phyloP scores from a whole-genome alignment of 2,888 invertebrate genomes.

The Agrilus cyanescens region DNA sequence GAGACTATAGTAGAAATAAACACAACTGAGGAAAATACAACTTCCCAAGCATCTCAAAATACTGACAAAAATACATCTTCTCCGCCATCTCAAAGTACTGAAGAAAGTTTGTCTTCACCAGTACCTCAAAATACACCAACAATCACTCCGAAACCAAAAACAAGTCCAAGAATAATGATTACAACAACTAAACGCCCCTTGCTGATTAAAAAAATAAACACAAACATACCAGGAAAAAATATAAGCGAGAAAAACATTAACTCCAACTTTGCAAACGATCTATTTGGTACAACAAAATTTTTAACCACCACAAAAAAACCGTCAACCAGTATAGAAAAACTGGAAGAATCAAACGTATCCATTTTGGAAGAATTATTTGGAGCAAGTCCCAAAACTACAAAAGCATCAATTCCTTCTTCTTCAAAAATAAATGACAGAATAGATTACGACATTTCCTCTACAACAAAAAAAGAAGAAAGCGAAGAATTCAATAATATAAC shows the following conservation, averaged over 20 bases:
- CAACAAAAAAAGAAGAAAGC: conserved; percentile 1
- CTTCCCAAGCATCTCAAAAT: too few relatives aligned
- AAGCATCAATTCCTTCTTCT: background rate
- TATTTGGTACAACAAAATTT: too few relatives aligned
- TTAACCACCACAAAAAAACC: conserved; percentile 3
- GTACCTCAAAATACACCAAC: background rate
- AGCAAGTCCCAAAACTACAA: background rate
- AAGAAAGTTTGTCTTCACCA: too few relatives aligned
- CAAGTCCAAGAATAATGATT: background rate
- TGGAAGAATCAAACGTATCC: background rate
- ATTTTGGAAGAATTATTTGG: background rate
- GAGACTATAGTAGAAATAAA: too few relatives aligned
- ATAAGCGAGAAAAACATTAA: too few relatives aligned
- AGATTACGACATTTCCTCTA: background rate
- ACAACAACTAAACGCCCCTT: too few relatives aligned
- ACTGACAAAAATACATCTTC: background rate
- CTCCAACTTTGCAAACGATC: too few relatives aligned
- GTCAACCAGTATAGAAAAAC: conserved; percentile 1
- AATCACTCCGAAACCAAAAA: background rate
- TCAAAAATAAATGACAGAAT: conserved; percentile 23
- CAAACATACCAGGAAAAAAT: too few relatives aligned
- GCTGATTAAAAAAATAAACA: too few relatives aligned
- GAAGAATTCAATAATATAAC: conserved; percentile 3
- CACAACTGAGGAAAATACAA: too few relatives aligned
- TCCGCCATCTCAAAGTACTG: too few relatives aligned